These are phyloP conservation scores for Luperina testacea DNA, from an alignment of 2,888 invertebrate species.

Conservation along the genomic window DNA sequence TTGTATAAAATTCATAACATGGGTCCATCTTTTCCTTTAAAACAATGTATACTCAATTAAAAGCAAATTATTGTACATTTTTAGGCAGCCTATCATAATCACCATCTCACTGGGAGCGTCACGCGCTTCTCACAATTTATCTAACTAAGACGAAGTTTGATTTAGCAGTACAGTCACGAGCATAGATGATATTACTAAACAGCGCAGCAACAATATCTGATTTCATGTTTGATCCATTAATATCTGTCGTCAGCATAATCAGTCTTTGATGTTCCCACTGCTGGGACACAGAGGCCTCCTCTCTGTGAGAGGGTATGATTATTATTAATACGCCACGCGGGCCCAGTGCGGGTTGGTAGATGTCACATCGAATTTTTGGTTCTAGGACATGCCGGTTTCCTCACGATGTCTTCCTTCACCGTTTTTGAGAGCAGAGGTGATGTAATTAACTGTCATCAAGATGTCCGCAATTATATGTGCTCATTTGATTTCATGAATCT, in stretches of 20 bases:
- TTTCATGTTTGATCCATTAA: background rate
- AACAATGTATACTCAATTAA: background rate
- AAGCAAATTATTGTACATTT: background rate
- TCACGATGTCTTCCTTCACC: too few relatives aligned
- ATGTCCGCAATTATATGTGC: background rate
- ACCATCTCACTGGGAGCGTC: background rate
- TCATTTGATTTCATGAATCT: background rate
- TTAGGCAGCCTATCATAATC: background rate
- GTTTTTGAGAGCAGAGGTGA: too few relatives aligned
- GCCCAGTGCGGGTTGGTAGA: background rate
- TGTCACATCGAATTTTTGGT: background rate
- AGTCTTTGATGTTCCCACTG: background rate
- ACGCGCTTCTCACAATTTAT: background rate
- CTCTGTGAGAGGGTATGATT: background rate
- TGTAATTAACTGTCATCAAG: too few relatives aligned
- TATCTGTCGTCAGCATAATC: background rate
- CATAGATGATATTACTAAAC: background rate
- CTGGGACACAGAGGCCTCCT: background rate
- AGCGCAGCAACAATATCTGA: background rate
- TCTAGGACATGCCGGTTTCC: background rate
- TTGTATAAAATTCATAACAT: background rate
- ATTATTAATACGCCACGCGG: background rate
- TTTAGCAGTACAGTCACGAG: background rate
- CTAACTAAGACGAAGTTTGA: background rate
- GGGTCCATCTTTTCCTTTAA: background rate